phyloP scores from a whole-genome alignment of 1,140 invertebrate genomes.

The Oreohelix idahoensis region DNA sequence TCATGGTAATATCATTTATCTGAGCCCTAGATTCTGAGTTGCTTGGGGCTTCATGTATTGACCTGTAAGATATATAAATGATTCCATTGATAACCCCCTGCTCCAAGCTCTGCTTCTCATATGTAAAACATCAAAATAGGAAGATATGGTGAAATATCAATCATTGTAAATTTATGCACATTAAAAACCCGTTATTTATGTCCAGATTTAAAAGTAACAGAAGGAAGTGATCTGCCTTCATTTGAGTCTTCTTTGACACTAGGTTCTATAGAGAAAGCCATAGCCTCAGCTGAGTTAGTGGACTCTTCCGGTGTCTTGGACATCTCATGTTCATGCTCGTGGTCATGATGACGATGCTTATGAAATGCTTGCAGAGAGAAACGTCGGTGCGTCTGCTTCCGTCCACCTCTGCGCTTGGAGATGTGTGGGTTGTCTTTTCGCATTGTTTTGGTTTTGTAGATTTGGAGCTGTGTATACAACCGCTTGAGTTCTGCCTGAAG shows the following conservation, averaged over 20 bases:
- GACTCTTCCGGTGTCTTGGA: constrained; percentile 75
- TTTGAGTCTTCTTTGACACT: constrained; percentile 51
- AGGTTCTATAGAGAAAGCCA: constrained; percentile 61
- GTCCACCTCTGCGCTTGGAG: constrained; percentile 90
- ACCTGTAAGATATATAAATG: neutral
- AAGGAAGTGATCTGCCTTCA: constrained; percentile 54
- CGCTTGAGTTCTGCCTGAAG: constrained; percentile 88
- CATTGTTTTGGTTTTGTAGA: constrained; percentile 90
- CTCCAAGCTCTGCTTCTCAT: neutral
- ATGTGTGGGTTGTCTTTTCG: constrained; percentile 96
- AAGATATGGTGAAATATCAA: constrained; percentile 7
- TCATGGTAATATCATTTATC: neutral
- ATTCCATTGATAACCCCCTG: neutral
- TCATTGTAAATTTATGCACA: neutral
- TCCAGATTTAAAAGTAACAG: constrained; percentile 66
- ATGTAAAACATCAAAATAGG: neutral
- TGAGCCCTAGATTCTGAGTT: neutral
- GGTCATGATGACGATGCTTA: constrained; percentile 69
- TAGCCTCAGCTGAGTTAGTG: constrained; percentile 72
- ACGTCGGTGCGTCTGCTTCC: constrained; percentile 89
- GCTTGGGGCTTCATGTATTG: neutral
- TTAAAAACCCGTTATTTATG: constrained; percentile 49
- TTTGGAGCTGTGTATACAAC: constrained; percentile 88
- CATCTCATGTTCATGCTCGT: constrained; percentile 70
- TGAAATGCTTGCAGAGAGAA: constrained; percentile 84